Evolutionary conservation across 2,888 invertebrate species (phyloP), one percentile per base, ranked within the genome.

Genomic region (Hedychridium roseum): DNA sequence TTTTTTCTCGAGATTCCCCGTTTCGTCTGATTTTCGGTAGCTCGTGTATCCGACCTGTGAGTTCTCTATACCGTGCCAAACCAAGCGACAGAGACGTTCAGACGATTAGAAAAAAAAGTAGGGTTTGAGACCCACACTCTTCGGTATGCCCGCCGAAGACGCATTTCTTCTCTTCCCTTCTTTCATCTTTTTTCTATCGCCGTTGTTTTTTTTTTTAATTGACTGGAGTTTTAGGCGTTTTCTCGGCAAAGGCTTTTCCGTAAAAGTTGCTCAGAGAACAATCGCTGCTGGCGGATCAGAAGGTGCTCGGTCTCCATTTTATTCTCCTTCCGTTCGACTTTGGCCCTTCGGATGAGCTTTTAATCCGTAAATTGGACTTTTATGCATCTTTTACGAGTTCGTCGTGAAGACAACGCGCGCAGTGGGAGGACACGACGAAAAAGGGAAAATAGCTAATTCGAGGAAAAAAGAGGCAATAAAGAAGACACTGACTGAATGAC

Each of bases 11-110:
- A 36, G 17, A 41, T 35, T 37, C 36, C 32, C 51, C 46, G 49
- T 49, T 55, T 49, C 43, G 43, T 35, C n/a, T 23, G 37, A 43
- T 43, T 50, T 40, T 34, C 31, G 26, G 42, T 55, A 41, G 54
- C 58, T 55, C 53, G 51, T 46, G 48, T 46, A 34, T 63, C 57
- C 63, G 50, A 63, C 49, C 64, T 63, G 63, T 63, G 63, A 63
- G 53, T 63, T 63, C 64, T 63, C 40, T 64, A 20, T 52, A 57
- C 51, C 48, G 63, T 63, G 63, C 63, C 63, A 63, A 63, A 58
- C 58, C 54, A 46, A 39, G 50, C 43, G 52, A 43, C n/a, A n/a
- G 32, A 9, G 7, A 7, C n/a, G 9, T 17, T n/a, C 1, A 31
- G 31, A 31, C 23, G 31, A 44, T 11, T 42, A 17, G 43, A 44